These are phyloP conservation scores for Menidia menidia DNA, from an alignment of 2,797 vertebrate species.

Conservation along the genomic window DNA sequence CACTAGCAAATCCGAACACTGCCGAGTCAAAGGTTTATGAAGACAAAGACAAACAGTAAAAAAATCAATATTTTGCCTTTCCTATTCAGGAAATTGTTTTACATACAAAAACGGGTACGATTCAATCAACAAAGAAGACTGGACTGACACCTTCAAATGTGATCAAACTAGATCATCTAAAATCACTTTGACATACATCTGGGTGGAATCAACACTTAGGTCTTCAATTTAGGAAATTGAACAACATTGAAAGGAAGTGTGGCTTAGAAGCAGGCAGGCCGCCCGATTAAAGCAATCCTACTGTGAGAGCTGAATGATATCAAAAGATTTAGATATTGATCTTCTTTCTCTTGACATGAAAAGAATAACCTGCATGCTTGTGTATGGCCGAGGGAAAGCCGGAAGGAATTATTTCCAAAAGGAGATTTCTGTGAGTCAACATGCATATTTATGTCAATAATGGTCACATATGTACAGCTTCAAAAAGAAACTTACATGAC, in stretches of 20 bases:
- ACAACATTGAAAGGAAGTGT: conserved; percentile 28
- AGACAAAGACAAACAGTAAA: conserved; percentile 49
- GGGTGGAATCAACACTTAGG: conserved; percentile 14
- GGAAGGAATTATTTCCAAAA: neutral
- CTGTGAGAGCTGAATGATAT: conserved; percentile 6
- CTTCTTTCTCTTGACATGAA: conserved; percentile 13
- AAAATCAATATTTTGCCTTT: conserved; percentile 33
- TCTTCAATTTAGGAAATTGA: conserved; percentile 30
- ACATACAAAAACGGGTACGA: conserved; percentile 24
- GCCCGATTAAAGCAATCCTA: conserved; percentile 8
- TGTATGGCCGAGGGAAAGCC: neutral
- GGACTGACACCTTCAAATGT: conserved; percentile 21
- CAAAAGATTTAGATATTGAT: conserved; percentile 26
- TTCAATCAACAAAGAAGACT: conserved; percentile 44
- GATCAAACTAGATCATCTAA: conserved; percentile 33
- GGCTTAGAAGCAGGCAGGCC: conserved; percentile 26
- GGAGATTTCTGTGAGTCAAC: neutral
- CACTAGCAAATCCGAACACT: conserved; percentile 27
- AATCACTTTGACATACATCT: conserved; percentile 26
- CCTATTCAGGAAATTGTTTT: conserved; percentile 53
- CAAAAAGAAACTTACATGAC: neutral
- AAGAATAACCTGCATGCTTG: neutral
- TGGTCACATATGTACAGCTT: too few relatives aligned
- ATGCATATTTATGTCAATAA: neutral
- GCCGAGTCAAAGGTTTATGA: conserved; percentile 34